These are phyloP conservation scores for Polietes domitor DNA, from an alignment of 2,888 invertebrate genomes.

Conservation along the genomic window DNA sequence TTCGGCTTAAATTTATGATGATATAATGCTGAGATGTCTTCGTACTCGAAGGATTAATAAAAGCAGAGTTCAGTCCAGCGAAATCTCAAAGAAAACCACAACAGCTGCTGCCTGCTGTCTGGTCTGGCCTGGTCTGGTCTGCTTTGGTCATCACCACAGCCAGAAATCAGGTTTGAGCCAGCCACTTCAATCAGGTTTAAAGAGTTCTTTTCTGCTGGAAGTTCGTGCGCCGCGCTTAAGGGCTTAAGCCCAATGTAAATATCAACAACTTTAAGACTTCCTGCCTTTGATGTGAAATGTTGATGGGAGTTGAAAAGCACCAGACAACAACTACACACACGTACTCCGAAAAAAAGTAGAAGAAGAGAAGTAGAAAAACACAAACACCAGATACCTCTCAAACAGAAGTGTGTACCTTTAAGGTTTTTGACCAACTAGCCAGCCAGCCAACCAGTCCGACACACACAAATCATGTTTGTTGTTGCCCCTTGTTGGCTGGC, in stretches of 20 bases:
- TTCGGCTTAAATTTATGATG: constrained; percentile 15
- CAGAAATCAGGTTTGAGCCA: constrained; percentile 52
- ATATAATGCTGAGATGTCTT: constrained; percentile 32
- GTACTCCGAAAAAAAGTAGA: not conserved
- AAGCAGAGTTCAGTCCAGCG: not conserved
- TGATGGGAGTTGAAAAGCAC: not conserved
- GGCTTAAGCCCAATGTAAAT: not conserved
- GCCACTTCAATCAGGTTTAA: constrained; percentile 5
- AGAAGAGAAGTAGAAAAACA: not conserved
- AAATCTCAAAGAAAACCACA: constrained; percentile 30
- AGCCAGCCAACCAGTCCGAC: no score
- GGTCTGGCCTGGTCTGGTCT: not conserved
- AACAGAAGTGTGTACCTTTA: constrained; percentile 10
- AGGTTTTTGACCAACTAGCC: constrained; percentile 49
- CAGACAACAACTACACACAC: not conserved
- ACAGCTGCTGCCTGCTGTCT: constrained; percentile 35
- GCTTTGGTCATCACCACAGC: not conserved
- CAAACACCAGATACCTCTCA: not conserved
- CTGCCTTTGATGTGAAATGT: constrained; percentile 12
- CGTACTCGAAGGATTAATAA: constrained; percentile 6
- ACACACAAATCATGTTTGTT: constrained; percentile 49
- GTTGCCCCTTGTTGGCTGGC: not conserved
- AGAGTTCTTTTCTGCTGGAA: not conserved
- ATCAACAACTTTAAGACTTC: constrained; percentile 4
- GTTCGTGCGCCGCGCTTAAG: not conserved